Base-by-base conservation (phyloP, 1,140 invertebrate genomes). In the Cataglyphis hispanica region DNA sequence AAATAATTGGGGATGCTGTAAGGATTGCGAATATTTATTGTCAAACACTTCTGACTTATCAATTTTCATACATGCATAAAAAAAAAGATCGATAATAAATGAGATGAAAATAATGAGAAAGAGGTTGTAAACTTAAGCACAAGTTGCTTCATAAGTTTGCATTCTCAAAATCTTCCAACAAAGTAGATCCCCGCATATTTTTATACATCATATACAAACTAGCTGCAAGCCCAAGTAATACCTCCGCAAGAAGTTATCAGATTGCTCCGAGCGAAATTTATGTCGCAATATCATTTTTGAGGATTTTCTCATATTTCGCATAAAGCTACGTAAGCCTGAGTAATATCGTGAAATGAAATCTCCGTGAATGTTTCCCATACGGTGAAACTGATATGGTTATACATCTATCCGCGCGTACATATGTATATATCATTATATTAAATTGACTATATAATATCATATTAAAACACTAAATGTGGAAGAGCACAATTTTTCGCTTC, bases 221-320 rank as follows among this genome's bases (percentile, higher is more conserved):
- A 74, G 78, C 78, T 46, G 78, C 53, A 72, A 72, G 58, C 53
- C 37, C 67, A 69, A 83, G 78, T 74, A 83, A 83, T 83, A 74
- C 53, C 67, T 37, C 25, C n/a, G 78, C 78, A 74, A 74, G 78
- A 81, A 83, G 78, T 83, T 83, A 83, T 83, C 78, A 83, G 78
- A 83, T 83, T 83, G 67, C 78, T 60, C 34, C 67, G 67, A 40
- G 78, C 37, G 56, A 83, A 83, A 83, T 83, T 83, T 83, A 83
- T 74, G 78, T 83, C 78, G 78, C 78, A 83, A 83, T 83, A 83
- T 83, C 78, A 83, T 72, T 83, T 83, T 83, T 83, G 67, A 83
- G 78, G 67, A 74, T 83, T 83, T 83, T 83, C 78, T 83, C 78
- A 74, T 83, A 83, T 83, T 83, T 83, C 67, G 78, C 67, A 83